Base-by-base conservation (phyloP, 2,113 vertebrate species). In the Hippocampus comes region DNA sequence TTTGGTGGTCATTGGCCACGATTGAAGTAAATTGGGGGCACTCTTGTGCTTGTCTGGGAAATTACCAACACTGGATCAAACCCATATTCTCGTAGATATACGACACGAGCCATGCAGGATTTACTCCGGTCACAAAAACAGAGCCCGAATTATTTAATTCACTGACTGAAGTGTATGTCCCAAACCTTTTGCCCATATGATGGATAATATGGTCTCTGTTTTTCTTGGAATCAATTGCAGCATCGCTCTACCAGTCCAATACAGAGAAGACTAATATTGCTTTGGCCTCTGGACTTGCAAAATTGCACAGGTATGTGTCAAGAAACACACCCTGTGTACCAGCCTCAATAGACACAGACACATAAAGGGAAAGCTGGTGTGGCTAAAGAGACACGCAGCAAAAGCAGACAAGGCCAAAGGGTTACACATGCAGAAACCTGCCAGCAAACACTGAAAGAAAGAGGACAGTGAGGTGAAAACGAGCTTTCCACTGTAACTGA, bases 251-350 rank as follows among this genome's bases (percentile, higher is more conserved):
- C 21, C 17, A 20, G 7, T 53, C 17, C 23, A 12, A 25, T 59
- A 27, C 12, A 59, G 25, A 27, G 23, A 59, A 27, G 57, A 27
- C 25, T 14, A 59, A 59, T 59, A 59, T 23, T 14, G 57, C 21
- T 30, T 59, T 59, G 23, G 25, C 25, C 25, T 27, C 27, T 59
- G 57, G 11, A 27, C 18, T 63, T 1, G 48, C n/a, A 72, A 64
- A 83, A 80, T 72, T 68, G 65, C 49, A 48, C 67, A 68, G 51
- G 34, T 18, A 66, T 42, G 42, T 59, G 59, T 23, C 41, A 78
- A 30, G 68, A 15, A 34, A 63, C 57, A 49, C 43, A 51, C 41
- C 49, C 70, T 56, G 27, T 73, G 71, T 79, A 65, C 70, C 72
- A 66, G 17, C 68, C 23, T 73, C 49, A 42, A 51, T 34, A 65